A percentile compares a stretch with the other conserved stretches of the same genome.
phyloP scores from a whole-genome alignment of 2,888 invertebrate genomes.

The Tholera decimalis region DNA sequence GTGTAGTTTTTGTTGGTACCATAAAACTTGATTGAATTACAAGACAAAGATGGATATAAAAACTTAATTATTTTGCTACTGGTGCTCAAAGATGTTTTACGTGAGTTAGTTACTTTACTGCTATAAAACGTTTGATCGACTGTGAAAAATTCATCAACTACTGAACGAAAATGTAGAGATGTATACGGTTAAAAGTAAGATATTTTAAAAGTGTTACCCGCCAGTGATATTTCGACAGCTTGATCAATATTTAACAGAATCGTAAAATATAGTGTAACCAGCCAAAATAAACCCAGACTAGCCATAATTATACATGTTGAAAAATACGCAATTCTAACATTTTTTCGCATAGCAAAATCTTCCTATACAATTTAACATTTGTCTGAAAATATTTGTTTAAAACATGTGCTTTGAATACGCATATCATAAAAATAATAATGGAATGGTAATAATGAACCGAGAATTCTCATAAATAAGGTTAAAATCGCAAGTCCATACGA shows the following conservation, averaged over 20 bases:
- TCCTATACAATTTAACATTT: conserved; percentile 19
- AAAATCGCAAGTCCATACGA: conserved; percentile 77
- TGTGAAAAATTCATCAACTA: conserved; percentile 44
- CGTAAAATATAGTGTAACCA: conserved; percentile 49
- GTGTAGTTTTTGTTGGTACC: conserved; percentile 57
- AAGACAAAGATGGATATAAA: conserved; percentile 54
- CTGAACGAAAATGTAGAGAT: conserved; percentile 1
- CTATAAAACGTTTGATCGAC: conserved; percentile 48
- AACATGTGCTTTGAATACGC: conserved; percentile 20
- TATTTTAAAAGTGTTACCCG: conserved; percentile 39
- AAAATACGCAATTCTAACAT: conserved; percentile 13
- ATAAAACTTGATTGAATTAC: conserved; percentile 65
- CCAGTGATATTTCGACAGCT: conserved; percentile 57
- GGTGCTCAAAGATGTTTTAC: conserved; percentile 46
- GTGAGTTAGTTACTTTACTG: conserved; percentile 42
- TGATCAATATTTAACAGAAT: conserved; percentile 60
- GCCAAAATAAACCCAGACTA: conserved; percentile 42
- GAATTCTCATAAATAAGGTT: conserved; percentile 53
- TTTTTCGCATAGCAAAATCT: conserved; percentile 16
- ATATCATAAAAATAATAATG: conserved; percentile 41
- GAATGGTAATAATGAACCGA: conserved; percentile 32
- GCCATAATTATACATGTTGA: conserved; percentile 26
- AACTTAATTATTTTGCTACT: conserved; percentile 67
- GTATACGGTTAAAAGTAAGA: conserved; percentile 17
- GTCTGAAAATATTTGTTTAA: conserved; percentile 36